Base-by-base conservation (phyloP, 2,113 vertebrate species). In the Lepisosteus oculatus region DNA sequence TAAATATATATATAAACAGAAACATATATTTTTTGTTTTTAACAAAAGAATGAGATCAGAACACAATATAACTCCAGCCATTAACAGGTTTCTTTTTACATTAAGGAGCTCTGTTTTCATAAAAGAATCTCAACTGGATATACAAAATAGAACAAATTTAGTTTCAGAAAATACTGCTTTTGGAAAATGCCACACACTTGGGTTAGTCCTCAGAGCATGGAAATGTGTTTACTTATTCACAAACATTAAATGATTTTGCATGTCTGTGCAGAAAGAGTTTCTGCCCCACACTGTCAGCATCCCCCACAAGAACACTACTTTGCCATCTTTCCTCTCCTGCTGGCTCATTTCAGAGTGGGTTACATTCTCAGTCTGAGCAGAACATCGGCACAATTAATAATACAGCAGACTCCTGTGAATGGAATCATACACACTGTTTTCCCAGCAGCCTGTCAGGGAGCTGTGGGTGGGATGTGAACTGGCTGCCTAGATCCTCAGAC, bases 341-440 rank as follows among this genome's bases (percentile, higher is more conserved):
- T 7, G 7, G 29, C 44, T 9, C 14, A 13, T 41, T 56, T 41
- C 43, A 66, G 62, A 45, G 8, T 42, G 61, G 29, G 61, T 13
- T 64, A 42, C 61, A 55, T 64, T 17, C 11, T 42, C 44, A 64
- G 63, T 11, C 29, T 63, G n/a, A 56, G 3, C 1, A 57, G 64
- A 69, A 66, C 29, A 74, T 8, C 43, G 67, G 61, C 67, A 68
- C 71, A 72, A 74, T 76, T 57, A 54, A 76, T 73, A 78, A 68
- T 2, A 8, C 62, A 73, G 43, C 29, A 56, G 59, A 74, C 54
- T 65, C 64, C 76, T 72, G 72, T 45, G 42, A 11, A 59, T 5
- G 77, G 73, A 77, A 67, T 67, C 59, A 69, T 65, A 1, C 61
- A 74, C 76, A 75, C 78, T 67, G 0, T 78, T 73, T 57, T 56